Percentiles rank a stretch among this genome's conserved stretches.
phyloP scores from a whole-genome alignment of 2,888 invertebrate species.

The Hypomecis punctinalis region DNA sequence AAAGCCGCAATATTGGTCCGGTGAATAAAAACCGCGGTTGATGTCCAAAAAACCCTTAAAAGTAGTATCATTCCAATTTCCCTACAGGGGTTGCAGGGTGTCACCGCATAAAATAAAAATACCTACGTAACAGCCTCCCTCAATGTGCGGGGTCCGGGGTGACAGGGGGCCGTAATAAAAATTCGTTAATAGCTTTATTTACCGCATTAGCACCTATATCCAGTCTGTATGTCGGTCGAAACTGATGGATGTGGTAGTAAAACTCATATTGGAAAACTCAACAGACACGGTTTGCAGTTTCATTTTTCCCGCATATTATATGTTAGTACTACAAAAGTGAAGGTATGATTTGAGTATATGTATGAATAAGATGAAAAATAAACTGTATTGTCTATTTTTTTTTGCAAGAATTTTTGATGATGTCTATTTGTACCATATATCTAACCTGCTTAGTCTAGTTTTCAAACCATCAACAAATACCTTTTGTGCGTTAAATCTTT shows the following conservation, averaged over 20 bases:
- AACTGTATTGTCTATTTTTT: too few species aligned
- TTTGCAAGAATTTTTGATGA: too few species aligned
- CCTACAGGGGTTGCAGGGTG: slow-evolving; percentile 77
- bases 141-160: slow-evolving; percentile 41
- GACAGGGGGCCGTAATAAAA: slow-evolving; percentile 63
- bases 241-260: slow-evolving; percentile 34
- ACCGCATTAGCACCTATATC: slow-evolving; percentile 36
- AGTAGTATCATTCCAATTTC: slow-evolving; percentile 83
- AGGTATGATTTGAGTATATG: neutral
- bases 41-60: slow-evolving; percentile 80
- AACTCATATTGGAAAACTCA: slow-evolving; percentile 28
- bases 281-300: neutral
- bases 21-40: slow-evolving; percentile 74
- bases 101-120: slow-evolving; percentile 82
- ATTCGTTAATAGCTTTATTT: slow-evolving; percentile 74
- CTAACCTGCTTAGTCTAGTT: neutral
- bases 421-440: too few species aligned
- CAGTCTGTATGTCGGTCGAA: slow-evolving; percentile 29
- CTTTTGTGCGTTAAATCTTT: neutral
- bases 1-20: slow-evolving; percentile 74
- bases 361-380: too few species aligned
- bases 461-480: neutral
- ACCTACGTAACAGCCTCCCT: slow-evolving; percentile 74
- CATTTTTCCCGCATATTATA: neutral
- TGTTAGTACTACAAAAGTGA: neutral